phyloP scores from a whole-genome alignment of 2,888 invertebrate genomes.

The Gonocerus acuteangulatus region DNA sequence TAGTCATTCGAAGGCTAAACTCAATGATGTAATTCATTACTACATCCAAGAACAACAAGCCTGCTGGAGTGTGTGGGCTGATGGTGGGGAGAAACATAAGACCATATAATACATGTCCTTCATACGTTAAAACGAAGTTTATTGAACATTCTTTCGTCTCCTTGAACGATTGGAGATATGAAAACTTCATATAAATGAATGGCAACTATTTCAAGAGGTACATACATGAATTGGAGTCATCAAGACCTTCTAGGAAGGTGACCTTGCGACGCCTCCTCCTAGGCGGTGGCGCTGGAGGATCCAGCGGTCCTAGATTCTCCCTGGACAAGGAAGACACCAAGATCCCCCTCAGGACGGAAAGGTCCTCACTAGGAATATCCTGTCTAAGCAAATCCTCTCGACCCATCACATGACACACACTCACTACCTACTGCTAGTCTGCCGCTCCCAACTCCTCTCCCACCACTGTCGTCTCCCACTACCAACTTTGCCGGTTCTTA shows the following conservation, averaged over 20 bases:
- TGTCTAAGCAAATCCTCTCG: constrained; percentile 33
- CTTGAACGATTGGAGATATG: too few species aligned
- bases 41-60: too few species aligned
- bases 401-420: constrained; percentile 30
- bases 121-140: too few species aligned
- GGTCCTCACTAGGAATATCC: constrained; percentile 42
- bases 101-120: too few species aligned
- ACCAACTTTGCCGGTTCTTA: constrained; percentile 2
- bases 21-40: too few species aligned
- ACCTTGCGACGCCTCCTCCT: constrained; percentile 38
- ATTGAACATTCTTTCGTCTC: too few species aligned
- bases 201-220: too few species aligned
- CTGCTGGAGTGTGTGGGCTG: too few species aligned
- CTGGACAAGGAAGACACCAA: constrained; percentile 51
- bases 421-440: neutral
- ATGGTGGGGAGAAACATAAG: too few species aligned
- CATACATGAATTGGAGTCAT: too few species aligned
- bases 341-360: constrained; percentile 51
- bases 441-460: neutral
- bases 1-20: too few species aligned
- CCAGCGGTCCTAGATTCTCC: constrained; percentile 49
- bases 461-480: neutral
- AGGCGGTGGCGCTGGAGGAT: constrained; percentile 35
- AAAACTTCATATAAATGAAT: too few species aligned
- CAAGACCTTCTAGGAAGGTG: constrained; percentile 40